Evolutionary conservation across 2,888 invertebrate species (phyloP), one percentile per base, ranked within the genome.

Genomic region (Tethea ocularis): DNA sequence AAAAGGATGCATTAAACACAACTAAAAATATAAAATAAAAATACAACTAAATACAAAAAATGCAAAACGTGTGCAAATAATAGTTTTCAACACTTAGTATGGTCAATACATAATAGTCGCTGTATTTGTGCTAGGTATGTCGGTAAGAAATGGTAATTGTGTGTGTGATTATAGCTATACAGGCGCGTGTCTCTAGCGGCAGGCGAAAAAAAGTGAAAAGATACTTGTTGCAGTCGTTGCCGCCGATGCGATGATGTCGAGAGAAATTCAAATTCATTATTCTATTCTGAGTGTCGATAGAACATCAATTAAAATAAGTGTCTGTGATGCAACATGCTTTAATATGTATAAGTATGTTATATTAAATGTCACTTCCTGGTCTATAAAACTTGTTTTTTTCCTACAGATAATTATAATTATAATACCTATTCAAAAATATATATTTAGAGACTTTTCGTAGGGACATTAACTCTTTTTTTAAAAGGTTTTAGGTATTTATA

Each of bases 121-220:
- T 33, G 2, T 11, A 36, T 54, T 6, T 69, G 78, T 79, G 82
- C 71, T 73, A 66, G 74, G 80, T 76, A 66, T 74, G 80, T 76
- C 77, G 74, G 68, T 75, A 78, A 74, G 69, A 78, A 82, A 80
- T 73, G 72, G 77, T 82, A 81, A 82, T 79, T 78, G 75, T 71
- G 75, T 77, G 74, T 74, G 73, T 77, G 78, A 84, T 83, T 82
- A 83, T 69, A 76, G 74, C 78, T 72, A 72, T 74, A 78, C 78
- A 87, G 75, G 80, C 89, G 91, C 87, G 88, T 86, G 88, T 76
- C 77, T 84, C 75, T 76, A 79, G 75, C 79, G 79, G 77, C 84
- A 74, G 80, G 78, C 86, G 84, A 89, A 92, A 92, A 91, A 91
- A 91, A 93, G 92, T 91, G 92, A 91, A 92, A 92, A 87, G 84